Percentiles rank a stretch among this genome's conserved stretches.
phyloP scores from a whole-genome alignment of 1,140 invertebrate species.

The Zaprionus ghesquierei region DNA sequence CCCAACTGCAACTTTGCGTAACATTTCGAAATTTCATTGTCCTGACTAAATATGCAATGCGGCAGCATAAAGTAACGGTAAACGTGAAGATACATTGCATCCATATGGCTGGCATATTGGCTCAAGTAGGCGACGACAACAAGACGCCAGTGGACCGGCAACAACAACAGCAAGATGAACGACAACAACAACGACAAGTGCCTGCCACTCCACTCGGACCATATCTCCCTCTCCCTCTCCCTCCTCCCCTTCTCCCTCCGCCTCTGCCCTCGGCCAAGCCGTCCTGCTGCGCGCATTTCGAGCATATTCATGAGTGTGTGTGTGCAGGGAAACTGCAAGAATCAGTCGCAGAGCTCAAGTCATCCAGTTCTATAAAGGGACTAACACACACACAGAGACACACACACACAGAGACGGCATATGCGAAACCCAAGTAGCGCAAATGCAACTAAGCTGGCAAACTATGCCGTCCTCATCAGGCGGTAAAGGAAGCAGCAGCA shows the following conservation, averaged over 20 bases:
- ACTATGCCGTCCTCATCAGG: constrained; percentile 35
- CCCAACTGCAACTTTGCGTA: constrained; percentile 20
- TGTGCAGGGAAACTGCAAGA: constrained; percentile 37
- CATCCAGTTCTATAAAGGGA: constrained; percentile 56
- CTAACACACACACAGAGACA: constrained; percentile 17
- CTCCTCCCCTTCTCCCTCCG: neutral
- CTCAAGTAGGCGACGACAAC: constrained; percentile 50
- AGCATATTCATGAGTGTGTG: constrained; percentile 22
- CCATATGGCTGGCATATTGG: constrained; percentile 75
- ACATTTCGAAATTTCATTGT: constrained; percentile 21
- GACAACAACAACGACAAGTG: constrained; percentile 64
- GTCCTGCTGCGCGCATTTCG: constrained; percentile 56
- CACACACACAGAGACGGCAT: neutral
- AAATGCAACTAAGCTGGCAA: constrained; percentile 66
- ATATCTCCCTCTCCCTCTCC: neutral
- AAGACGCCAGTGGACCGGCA: constrained; percentile 31
- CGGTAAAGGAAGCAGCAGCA: neutral
- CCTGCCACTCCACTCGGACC: constrained; percentile 22
- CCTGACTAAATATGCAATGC: constrained; percentile 30
- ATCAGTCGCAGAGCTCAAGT: constrained; percentile 40
- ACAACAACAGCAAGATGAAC: constrained; percentile 25
- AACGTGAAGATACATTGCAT: constrained; percentile 48
- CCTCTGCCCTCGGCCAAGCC: constrained; percentile 25
- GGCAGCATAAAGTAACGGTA: constrained; percentile 42
- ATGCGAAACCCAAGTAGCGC: constrained; percentile 47